Evolutionary conservation across 2,888 invertebrate species (phyloP), one percentile per base, ranked within the genome.

Genomic region (Pelosia muscerda): DNA sequence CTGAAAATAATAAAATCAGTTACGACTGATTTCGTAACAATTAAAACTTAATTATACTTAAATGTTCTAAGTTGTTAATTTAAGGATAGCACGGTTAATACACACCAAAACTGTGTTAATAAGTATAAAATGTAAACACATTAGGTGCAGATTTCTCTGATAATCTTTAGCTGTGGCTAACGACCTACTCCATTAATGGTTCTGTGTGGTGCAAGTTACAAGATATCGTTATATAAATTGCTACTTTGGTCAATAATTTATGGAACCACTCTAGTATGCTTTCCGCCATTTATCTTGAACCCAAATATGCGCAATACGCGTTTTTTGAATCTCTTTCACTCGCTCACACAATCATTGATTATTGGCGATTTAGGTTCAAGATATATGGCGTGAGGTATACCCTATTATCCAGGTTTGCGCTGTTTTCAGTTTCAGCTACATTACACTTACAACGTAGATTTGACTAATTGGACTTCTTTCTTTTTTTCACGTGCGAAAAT

Each of bases 121-220:
- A 84, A 86, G 83, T 85, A 85, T 86, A 86, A 88, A 84, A 89
- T 85, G 89, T 90, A 89, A 90, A 88, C 87, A 88, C 88, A 89
- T 90, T 89, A 88, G 77, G 81, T 79, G 78, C 86, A 87, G 90
- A 91, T 90, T 87, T 84, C 83, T 82, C 82, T 85, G 92, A 92
- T 92, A 92, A 92, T 92, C 91, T 92, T 90, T 87, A 84, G 85
- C 86, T 86, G 84, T 76, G 82, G 89, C 88, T 92, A 92, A 92
- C 91, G 92, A 92, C 88, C 88, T 79, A 74, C 82, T 85, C 91
- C 91, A 92, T 92, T 92, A 92, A 89, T 86, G 79, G 63, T 76
- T 72, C 63, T 15, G 64, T 65, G 53, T 75, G 84, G 87, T 71
- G 10, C 80, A 89, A 90, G 84, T 71, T 59, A 76, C 23, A 49